Percentiles rank a stretch among this genome's conserved stretches.
These are phyloP conservation scores for Dendrocincla fuliginosa DNA, from an alignment of 2,797 vertebrate species.

Conservation along the genomic window DNA sequence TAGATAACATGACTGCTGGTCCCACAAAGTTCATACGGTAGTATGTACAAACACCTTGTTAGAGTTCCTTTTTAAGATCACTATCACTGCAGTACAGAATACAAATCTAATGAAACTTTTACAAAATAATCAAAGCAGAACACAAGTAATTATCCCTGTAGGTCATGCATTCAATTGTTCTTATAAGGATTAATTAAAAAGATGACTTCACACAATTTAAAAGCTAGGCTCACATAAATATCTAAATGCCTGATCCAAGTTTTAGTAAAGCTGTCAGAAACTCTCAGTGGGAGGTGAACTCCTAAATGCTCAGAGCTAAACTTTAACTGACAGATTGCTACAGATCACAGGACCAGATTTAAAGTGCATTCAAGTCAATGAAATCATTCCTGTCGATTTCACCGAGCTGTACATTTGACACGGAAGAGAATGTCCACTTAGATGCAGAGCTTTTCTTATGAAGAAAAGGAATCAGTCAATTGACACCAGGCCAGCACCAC, in stretches of 20 bases:
- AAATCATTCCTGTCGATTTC: not conserved
- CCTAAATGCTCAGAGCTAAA: not conserved
- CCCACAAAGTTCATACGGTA: not conserved
- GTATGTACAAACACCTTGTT: not conserved
- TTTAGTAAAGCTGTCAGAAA: not conserved
- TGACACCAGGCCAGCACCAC: not conserved
- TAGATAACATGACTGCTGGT: not conserved
- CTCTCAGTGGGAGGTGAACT: not conserved
- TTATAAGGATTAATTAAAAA: not conserved
- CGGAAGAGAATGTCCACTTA: not conserved
- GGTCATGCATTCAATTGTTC: not conserved
- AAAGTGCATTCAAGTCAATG: not conserved
- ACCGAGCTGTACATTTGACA: not conserved
- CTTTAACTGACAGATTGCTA: not conserved
- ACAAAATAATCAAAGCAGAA: not conserved
- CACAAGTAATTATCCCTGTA: not conserved
- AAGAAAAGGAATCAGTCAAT: not conserved
- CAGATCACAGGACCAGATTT: not conserved
- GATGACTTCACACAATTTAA: not conserved
- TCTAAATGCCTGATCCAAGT: not conserved
- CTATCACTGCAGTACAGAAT: not conserved
- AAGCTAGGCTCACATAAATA: not conserved
- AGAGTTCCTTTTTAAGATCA: not conserved
- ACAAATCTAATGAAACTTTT: not conserved
- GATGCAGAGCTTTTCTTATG: not conserved